Conservation (phyloP, 2,888 invertebrate species). For the Drosophila anomelani region DNA sequence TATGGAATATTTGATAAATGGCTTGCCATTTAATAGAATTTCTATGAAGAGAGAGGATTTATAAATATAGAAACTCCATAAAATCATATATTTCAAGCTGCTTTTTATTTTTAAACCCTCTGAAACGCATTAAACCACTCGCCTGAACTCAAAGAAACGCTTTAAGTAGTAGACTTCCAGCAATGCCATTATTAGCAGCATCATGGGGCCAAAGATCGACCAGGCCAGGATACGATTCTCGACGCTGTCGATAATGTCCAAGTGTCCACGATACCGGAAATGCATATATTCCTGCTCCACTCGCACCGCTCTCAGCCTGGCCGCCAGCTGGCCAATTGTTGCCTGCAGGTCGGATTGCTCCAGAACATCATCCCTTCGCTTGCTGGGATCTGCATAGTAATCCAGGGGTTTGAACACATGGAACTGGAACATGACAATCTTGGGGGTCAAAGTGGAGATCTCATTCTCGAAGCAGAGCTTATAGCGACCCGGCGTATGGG, state of each 20-base stretch:
- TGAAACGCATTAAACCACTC: constrained; percentile 47
- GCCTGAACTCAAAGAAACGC: constrained; percentile 69
- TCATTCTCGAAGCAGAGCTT: constrained; percentile 64
- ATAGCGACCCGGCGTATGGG: constrained; percentile 39
- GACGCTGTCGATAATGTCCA: constrained; percentile 53
- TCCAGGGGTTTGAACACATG: constrained; percentile 40
- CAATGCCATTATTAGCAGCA: constrained; percentile 56
- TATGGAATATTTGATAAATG: constrained; percentile 12
- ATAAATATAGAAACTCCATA: background rate
- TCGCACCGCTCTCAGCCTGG: constrained; percentile 42
- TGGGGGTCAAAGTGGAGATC: constrained; percentile 63
- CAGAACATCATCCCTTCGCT: constrained; percentile 56
- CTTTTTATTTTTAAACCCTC: background rate
- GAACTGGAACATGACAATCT: constrained; percentile 69
- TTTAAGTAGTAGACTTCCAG: constrained; percentile 68
- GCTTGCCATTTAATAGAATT: background rate
- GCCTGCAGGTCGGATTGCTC: constrained; percentile 58
- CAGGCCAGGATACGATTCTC: constrained; percentile 60
- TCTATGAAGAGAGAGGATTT: background rate
- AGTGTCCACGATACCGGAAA: constrained; percentile 59
- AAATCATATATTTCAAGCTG: background rate
- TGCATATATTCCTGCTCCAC: constrained; percentile 74
- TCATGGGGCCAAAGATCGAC: constrained; percentile 59
- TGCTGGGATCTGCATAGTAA: constrained; percentile 39
- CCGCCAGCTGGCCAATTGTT: constrained; percentile 51